Percentiles rank a stretch among this genome's conserved stretches.
phyloP scores from a whole-genome alignment of 2,113 vertebrate species.

The Chinchilla lanigera region DNA sequence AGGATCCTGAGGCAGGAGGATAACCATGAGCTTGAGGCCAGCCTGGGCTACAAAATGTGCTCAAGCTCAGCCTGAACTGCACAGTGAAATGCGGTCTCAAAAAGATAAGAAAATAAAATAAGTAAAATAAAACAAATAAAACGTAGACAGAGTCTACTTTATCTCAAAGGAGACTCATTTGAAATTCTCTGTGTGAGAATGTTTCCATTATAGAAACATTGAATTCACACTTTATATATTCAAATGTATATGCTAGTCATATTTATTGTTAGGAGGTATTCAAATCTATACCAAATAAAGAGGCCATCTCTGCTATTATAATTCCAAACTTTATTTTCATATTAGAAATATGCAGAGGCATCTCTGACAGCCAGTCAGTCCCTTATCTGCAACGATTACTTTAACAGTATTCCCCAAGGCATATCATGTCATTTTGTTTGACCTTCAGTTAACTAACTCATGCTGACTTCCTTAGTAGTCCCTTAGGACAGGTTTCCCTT shows the following conservation, averaged over 20 bases:
- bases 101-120: neutral
- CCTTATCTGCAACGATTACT: constrained; percentile 62
- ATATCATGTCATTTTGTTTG: constrained; percentile 72
- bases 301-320: neutral
- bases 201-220: neutral
- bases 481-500: constrained; percentile 71
- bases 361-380: constrained; percentile 31
- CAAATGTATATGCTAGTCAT: constrained; percentile 26
- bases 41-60: neutral
- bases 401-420: constrained; percentile 60
- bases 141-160: neutral
- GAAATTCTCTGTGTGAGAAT: neutral
- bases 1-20: neutral
- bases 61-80: neutral
- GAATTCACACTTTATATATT: constrained; percentile 1
- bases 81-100: neutral
- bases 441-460: constrained; percentile 81
- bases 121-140: neutral
- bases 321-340: constrained; percentile 62
- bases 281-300: constrained; percentile 30
- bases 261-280: constrained; percentile 20
- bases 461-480: constrained; percentile 73
- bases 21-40: neutral
- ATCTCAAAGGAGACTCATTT: neutral
- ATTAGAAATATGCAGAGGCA: constrained; percentile 48